Evolutionary conservation across 1,140 invertebrate species (phyloP).

Genomic region (Delia radicum): DNA sequence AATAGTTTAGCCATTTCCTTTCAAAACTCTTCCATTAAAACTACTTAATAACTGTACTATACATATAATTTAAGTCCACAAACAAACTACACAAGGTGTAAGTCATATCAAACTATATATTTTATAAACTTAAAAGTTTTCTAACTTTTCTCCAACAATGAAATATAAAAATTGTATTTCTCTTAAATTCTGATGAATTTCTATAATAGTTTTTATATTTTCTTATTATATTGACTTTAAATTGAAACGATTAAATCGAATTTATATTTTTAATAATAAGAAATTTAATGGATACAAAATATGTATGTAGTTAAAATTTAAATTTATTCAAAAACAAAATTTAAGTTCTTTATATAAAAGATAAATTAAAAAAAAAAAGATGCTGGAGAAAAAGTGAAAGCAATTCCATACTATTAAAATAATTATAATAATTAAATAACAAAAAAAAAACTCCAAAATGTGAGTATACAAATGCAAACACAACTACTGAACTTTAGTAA

Average conservation of each 20-base stretch:
- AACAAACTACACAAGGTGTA: background rate
- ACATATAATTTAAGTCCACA: background rate
- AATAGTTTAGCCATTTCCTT: background rate
- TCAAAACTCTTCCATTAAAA: background rate
- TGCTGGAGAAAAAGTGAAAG: conserved; percentile 29
- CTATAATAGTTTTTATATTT: background rate
- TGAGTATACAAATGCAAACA: background rate
- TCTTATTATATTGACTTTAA: background rate
- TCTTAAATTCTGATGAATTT: background rate
- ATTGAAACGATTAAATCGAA: conserved; percentile 50
- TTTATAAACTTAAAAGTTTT: background rate
- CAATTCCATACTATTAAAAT: background rate
- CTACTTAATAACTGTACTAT: background rate
- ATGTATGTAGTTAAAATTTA: conserved; percentile 5
- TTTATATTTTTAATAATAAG: conserved; percentile 46
- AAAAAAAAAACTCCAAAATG: background rate
- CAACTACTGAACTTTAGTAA: background rate
- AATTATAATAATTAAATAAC: conserved; percentile 11
- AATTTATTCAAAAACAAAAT: conserved; percentile 2
- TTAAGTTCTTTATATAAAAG: too few relatives aligned
- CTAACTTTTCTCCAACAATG: background rate
- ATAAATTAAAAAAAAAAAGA: too few relatives aligned
- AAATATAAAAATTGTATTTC: background rate
- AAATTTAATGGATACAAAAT: background rate
- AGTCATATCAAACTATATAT: background rate